Percentiles rank a stretch among this genome's conserved stretches.
Conservation (phyloP, 1,140 invertebrate genomes). For the Berghia stephanieae region DNA sequence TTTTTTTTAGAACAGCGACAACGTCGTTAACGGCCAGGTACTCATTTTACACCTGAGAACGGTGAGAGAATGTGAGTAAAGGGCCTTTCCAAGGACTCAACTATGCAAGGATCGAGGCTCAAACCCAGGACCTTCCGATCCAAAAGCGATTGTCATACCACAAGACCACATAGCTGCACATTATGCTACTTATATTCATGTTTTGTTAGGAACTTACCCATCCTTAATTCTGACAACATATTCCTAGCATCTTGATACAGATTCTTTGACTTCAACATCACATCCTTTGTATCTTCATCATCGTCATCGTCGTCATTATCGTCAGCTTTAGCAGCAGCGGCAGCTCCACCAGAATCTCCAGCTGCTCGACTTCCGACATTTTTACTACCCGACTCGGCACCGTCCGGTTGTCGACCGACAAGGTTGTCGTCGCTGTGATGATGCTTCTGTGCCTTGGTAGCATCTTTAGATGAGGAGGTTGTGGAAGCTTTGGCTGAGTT, state of each 20-base stretch:
- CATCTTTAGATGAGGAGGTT: background rate
- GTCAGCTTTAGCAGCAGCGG: background rate
- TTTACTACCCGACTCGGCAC: constrained; percentile 25
- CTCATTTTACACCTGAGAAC: no score
- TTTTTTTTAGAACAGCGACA: no score
- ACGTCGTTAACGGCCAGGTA: no score
- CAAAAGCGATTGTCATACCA: no score
- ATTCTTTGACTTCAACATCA: constrained; percentile 40
- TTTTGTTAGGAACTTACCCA: constrained; percentile 34
- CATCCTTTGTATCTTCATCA: constrained; percentile 21
- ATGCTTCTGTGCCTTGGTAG: no score
- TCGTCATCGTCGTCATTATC: constrained; percentile 24
- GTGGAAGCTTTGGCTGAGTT: background rate
- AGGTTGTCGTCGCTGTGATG: background rate
- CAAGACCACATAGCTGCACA: no score
- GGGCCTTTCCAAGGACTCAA: no score
- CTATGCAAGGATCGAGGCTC: no score
- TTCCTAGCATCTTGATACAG: constrained; percentile 54
- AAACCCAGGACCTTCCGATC: no score
- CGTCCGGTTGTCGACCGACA: background rate
- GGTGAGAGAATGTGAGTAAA: no score
- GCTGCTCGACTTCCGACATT: constrained; percentile 26
- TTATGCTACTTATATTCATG: no score
- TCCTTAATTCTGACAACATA: constrained; percentile 55
- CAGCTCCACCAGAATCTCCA: constrained; percentile 14